phyloP scores from a whole-genome alignment of 1,140 invertebrate genomes.

The Apis laboriosa region DNA sequence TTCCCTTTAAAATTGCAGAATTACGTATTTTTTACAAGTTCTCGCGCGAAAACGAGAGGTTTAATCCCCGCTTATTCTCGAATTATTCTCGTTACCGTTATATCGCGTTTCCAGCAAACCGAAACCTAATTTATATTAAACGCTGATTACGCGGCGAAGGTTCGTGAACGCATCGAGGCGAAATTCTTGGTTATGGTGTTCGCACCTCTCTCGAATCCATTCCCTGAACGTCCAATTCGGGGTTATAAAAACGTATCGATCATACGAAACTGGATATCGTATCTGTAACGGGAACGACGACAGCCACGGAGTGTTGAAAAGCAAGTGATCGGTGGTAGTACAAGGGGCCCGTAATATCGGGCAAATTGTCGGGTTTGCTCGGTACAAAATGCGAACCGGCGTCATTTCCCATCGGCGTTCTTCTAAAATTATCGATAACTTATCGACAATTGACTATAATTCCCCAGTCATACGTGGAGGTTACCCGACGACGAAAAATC shows the following conservation, averaged over 20 bases:
- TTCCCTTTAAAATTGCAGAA: background rate
- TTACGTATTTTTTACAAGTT: background rate
- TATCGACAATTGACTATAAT: conserved; percentile 73
- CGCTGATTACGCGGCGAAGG: background rate
- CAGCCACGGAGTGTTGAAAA: conserved; percentile 34
- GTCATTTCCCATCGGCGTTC: conserved; percentile 68
- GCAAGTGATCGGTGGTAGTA: background rate
- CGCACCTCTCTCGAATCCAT: conserved; percentile 1
- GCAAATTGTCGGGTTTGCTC: conserved; percentile 72
- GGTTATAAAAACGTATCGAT: conserved; percentile 38
- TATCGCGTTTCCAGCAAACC: background rate
- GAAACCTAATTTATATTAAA: background rate
- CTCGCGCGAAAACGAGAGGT: too few relatives aligned
- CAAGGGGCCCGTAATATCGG: conserved; percentile 64
- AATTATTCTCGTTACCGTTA: background rate
- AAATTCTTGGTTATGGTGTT: background rate
- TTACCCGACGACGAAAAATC: conserved; percentile 54
- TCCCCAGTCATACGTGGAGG: conserved; percentile 55
- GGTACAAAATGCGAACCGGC: conserved; percentile 52
- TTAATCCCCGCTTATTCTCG: background rate
- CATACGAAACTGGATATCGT: conserved; percentile 50
- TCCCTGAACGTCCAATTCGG: conserved; percentile 26
- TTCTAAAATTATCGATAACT: conserved; percentile 75
- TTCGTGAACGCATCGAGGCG: background rate
- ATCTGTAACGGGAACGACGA: conserved; percentile 52